Percentiles rank a stretch among this genome's conserved stretches.
Conservation (phyloP, 2,888 invertebrate genomes). For the Ormyrus labotus region DNA sequence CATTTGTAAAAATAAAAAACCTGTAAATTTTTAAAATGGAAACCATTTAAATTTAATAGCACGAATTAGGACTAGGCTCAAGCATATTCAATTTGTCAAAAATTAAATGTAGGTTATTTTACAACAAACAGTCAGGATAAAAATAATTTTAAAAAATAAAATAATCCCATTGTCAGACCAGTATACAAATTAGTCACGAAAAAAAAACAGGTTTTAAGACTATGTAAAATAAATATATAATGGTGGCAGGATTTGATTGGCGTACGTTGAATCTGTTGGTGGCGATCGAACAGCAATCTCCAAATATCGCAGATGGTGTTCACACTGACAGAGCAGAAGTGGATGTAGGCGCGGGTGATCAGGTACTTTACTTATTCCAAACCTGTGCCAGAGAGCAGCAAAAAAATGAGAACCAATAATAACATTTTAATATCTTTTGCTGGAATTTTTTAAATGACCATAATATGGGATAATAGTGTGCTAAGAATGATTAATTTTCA, state of each 20-base stretch:
- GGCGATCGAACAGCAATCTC: conserved; percentile 97
- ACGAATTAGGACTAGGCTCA: no score
- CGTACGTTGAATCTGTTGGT: conserved; percentile 99
- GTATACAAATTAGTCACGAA: conserved; percentile 28
- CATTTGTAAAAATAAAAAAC: conserved; percentile 37
- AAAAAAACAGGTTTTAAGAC: conserved; percentile 60
- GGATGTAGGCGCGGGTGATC: conserved; percentile 98
- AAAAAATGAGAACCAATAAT: conserved; percentile 61
- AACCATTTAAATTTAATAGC: no score
- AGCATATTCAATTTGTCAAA: no score
- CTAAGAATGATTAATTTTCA: conserved; percentile 10
- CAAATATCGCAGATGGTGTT: conserved; percentile 96
- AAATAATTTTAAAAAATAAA: conserved; percentile 23
- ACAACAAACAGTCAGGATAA: background rate
- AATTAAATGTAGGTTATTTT: no score
- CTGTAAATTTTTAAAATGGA: no score
- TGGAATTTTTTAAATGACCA: conserved; percentile 41
- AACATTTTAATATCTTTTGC: conserved; percentile 38
- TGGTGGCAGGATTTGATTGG: conserved; percentile 96
- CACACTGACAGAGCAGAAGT: conserved; percentile 90
- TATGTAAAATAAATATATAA: conserved; percentile 71
- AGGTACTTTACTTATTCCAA: conserved; percentile 82
- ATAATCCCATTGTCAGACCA: conserved; percentile 30
- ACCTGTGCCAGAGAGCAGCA: conserved; percentile 74
- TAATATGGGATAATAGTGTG: conserved; percentile 30